Evolutionary conservation across 1,140 invertebrate species (phyloP).

Genomic region (Conus ventricosus): DNA sequence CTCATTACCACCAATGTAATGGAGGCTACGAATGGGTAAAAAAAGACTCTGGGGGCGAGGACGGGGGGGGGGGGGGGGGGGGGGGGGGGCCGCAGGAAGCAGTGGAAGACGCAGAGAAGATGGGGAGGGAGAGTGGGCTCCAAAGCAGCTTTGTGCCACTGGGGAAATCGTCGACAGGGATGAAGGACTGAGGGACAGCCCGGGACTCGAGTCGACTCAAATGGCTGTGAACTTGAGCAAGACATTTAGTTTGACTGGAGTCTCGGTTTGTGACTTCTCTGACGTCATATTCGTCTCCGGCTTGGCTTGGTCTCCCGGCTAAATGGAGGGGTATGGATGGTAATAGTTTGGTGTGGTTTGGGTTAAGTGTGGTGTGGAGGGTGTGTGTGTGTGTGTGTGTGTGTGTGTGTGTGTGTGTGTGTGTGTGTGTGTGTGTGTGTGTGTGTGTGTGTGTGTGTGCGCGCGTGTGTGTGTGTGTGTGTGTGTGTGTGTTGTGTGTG

Average conservation of each 20-base stretch:
- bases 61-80: too few species aligned
- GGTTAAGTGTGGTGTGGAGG: not conserved
- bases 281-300: not conserved
- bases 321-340: not conserved
- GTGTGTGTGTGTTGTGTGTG: too few species aligned
- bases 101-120: too few species aligned
- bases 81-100: too few species aligned
- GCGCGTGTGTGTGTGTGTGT: not conserved
- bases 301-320: not conserved
- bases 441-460: not conserved
- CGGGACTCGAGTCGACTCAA: slow-evolving; percentile 15
- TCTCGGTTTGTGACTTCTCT: not conserved
- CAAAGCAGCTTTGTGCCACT: too few species aligned
- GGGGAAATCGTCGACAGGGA: too few species aligned
- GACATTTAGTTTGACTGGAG: slow-evolving; percentile 22
- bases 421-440: not conserved
- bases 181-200: not conserved
- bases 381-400: not conserved
- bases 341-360: not conserved
- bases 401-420: not conserved
- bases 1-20: too few species aligned
- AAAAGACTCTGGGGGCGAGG: too few species aligned
- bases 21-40: too few species aligned
- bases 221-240: slow-evolving; percentile 5
- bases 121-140: too few species aligned